Evolutionary conservation across 2,797 vertebrate genomes (phyloP).

Genomic region (Lacerta bilineata): DNA sequence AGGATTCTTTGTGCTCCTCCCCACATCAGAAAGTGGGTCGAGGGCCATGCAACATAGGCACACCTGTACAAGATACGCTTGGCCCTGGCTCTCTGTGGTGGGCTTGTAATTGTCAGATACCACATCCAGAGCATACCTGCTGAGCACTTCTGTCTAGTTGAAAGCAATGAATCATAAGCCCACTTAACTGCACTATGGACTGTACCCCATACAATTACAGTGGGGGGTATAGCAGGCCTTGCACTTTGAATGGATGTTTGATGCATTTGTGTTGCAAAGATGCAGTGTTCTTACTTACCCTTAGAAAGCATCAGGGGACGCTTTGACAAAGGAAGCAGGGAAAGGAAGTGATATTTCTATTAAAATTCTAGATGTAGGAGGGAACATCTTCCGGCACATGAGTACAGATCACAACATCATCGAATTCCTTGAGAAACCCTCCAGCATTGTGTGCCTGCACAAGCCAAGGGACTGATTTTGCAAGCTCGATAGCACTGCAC

Average conservation of each 20-base stretch:
- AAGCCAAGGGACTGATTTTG: neutral
- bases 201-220: neutral
- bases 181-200: neutral
- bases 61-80: neutral
- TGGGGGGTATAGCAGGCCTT: neutral
- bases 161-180: neutral
- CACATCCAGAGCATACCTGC: neutral
- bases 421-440: slow-evolving; percentile 23
- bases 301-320: neutral
- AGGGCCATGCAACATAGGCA: neutral
- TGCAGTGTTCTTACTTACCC: neutral
- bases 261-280: too few relatives aligned
- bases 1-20: neutral
- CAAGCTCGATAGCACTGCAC: slow-evolving; percentile 39
- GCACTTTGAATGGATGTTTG: neutral
- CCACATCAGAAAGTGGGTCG: too few relatives aligned
- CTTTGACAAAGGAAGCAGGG: slow-evolving; percentile 18
- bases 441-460: neutral
- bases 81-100: neutral
- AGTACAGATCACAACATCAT: slow-evolving; percentile 24
- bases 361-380: slow-evolving; percentile 39
- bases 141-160: neutral
- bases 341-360: slow-evolving; percentile 15
- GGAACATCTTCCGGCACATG: slow-evolving; percentile 38
- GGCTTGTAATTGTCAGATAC: neutral